phyloP scores from a whole-genome alignment of 2,888 invertebrate genomes.

The Lottia scabra region DNA sequence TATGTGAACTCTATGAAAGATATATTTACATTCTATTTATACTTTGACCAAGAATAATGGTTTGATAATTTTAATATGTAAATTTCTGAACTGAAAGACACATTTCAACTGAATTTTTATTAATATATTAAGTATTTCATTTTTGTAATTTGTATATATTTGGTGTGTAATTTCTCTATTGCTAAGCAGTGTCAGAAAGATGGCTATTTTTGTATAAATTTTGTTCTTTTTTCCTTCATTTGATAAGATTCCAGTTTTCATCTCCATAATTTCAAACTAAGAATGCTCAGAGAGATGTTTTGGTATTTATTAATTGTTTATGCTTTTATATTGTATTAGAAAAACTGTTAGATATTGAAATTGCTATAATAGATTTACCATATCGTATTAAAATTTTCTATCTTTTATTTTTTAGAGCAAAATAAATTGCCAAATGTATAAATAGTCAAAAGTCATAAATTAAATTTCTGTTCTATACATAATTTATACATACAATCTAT shows the following conservation, averaged over 20 bases:
- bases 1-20: neutral
- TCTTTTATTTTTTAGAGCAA: no score
- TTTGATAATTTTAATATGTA: conserved; percentile 21
- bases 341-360: no score
- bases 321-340: no score
- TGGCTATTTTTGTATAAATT: conserved; percentile 23
- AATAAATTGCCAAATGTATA: no score
- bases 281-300: no score
- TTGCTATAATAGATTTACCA: no score
- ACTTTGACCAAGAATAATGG: conserved; percentile 19
- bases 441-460: no score
- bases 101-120: conserved; percentile 8
- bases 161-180: conserved; percentile 21
- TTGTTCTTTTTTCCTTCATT: conserved; percentile 13
- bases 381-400: no score
- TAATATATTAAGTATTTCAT: conserved; percentile 17
- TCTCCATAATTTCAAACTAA: neutral
- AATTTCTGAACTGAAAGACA: conserved; percentile 24
- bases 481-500: no score
- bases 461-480: no score
- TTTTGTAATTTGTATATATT: conserved; percentile 32
- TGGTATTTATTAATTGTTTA: no score
- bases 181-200: conserved; percentile 14
- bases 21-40: conserved; percentile 16
- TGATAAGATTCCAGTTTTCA: neutral